Conservation (phyloP, 2,113 vertebrate genomes). For the Aleadryas rufinucha region DNA sequence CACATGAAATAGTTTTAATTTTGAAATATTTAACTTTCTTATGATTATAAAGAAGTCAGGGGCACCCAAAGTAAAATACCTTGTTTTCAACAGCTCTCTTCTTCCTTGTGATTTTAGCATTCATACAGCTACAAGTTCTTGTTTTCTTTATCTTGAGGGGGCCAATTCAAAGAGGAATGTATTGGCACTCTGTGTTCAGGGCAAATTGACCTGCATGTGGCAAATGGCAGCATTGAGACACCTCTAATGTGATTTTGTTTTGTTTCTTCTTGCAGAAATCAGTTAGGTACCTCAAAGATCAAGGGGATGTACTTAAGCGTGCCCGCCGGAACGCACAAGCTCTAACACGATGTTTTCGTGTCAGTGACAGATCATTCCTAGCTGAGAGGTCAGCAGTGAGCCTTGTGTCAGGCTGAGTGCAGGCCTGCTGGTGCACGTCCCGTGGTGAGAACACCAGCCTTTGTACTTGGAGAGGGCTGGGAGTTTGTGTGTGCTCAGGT, state of each 20-base stretch:
- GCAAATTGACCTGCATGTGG: neutral
- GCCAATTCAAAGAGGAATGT: neutral
- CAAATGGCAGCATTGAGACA: neutral
- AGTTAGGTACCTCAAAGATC: neutral
- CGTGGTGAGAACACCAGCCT: neutral
- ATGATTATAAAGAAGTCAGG: neutral
- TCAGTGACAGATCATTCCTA: neutral
- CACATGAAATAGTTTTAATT: neutral
- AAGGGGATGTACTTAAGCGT: neutral
- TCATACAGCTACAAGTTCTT: fast-evolving
- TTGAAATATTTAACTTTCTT: neutral
- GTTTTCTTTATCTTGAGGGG: neutral
- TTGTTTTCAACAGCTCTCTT: neutral
- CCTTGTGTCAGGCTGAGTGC: neutral
- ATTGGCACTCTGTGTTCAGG: neutral
- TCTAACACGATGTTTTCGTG: neutral
- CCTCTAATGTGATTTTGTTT: neutral
- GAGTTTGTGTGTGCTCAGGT: neutral
- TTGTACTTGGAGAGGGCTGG: neutral
- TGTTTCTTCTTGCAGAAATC: neutral
- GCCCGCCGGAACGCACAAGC: neutral
- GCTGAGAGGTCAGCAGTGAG: neutral
- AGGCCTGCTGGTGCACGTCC: neutral
- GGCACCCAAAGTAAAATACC: neutral
- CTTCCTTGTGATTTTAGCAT: neutral